Evolutionary conservation across 2,113 vertebrate genomes (phyloP), one percentile per base, ranked within the genome.

Genomic region (Zapornia atra): DNA sequence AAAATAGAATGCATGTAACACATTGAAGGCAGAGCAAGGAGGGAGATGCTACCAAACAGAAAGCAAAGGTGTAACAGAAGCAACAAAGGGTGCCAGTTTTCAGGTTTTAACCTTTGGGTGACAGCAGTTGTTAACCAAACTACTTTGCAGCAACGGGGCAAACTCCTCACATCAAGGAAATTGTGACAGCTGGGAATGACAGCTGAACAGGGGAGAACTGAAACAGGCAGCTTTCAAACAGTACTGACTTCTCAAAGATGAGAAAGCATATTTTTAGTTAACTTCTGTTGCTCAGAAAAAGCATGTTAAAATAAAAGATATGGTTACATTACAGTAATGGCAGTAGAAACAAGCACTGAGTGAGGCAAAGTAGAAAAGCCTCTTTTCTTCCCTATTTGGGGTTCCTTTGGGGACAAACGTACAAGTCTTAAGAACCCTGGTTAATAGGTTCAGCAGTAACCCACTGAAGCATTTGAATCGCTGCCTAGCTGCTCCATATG

Each of bases 261-360:
- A 96, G 93, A 94, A 92, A 69, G 84, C 57, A 40, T 96, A 96
- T 96, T 97, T 97, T 95, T 95, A 96, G 95, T 93, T 96, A 97
- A 92, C 90, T 95, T 95, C 91, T 96, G 86, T 82, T 85, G 44
- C 87, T 85, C 69, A 69, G 53, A 89, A 84, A 84, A 86, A 88
- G 56, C 21, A 44, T 9, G 53, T 79, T 72, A 94, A 93, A 95
- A 90, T 83, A 96, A 85, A 85, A 88, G 20, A 73, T 60, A 80
- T 2, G 34, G 53, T 59, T 81, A 66, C 34, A 21, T 59, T 82
- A 88, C 38, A 79, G 18, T 70, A 83, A 80, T 12, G 10, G 50
- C 59, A 94, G 76, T 44, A 80, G 64, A 87, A 57, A 86, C 33
- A 81, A 88, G 57, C 20, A 61, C 46, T 60, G 68, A 73, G 29